Conservation (phyloP, 2,888 invertebrate species). For the Drosophila neotestacea region DNA sequence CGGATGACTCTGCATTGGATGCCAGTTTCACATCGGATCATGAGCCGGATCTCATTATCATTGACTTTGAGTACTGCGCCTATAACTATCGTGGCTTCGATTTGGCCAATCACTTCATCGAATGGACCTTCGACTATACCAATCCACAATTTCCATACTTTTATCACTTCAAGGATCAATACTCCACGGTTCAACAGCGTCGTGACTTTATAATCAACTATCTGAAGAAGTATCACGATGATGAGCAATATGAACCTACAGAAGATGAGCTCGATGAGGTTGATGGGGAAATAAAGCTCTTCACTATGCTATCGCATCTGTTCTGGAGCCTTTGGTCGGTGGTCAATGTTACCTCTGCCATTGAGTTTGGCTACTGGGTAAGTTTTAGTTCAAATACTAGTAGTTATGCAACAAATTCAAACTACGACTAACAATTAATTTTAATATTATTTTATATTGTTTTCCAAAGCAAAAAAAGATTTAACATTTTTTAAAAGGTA, state of each 20-base stretch:
- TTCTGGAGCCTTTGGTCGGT: slow-evolving; percentile 98
- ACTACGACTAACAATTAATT: neutral
- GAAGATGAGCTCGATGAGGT: slow-evolving; percentile 88
- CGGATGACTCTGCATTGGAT: slow-evolving; percentile 81
- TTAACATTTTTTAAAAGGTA: too few species aligned
- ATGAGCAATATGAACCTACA: slow-evolving; percentile 84
- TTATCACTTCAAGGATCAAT: slow-evolving; percentile 87
- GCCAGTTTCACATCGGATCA: slow-evolving; percentile 70
- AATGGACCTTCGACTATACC: slow-evolving; percentile 96
- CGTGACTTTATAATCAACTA: slow-evolving; percentile 82
- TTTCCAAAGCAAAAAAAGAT: too few species aligned
- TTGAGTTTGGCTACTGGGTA: slow-evolving; percentile 98
- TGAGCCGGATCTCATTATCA: slow-evolving; percentile 89
- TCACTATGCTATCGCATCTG: slow-evolving; percentile 94
- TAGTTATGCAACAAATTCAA: neutral
- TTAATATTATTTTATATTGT: neutral
- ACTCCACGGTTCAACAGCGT: slow-evolving; percentile 90
- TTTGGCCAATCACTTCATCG: slow-evolving; percentile 97
- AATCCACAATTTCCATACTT: slow-evolving; percentile 92
- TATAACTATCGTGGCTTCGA: slow-evolving; percentile 98
- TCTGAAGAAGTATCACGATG: slow-evolving; percentile 78
- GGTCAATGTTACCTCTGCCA: slow-evolving; percentile 94
- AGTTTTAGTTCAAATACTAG: slow-evolving; percentile 72
- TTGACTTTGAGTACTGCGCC: slow-evolving; percentile 98
- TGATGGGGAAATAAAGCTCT: slow-evolving; percentile 92